Evolutionary conservation across 53 echinoderm and acorn worm genomes (phyloP), one percentile per base, ranked within the genome.

Genomic region (Actinopyga echinites): DNA sequence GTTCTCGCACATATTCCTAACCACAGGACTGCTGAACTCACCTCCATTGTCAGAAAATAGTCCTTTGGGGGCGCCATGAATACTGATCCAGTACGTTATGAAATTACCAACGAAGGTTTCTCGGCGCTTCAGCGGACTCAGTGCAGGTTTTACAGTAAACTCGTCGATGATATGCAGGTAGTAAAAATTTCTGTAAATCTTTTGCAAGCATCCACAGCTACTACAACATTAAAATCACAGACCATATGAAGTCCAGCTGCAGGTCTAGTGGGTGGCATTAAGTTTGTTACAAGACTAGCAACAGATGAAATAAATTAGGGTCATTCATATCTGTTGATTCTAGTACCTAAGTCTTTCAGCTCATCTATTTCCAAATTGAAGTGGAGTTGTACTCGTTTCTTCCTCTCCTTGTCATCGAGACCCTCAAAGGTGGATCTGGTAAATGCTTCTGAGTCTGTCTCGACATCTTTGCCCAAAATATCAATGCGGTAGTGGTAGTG

Each of bases 131-230:
- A 60, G 74, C 23, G 59, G 35, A 42, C 75, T 64, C 6, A 85
- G 19, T 19, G 60, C 73, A 53, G 83, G 75, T 31, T 83, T 57
- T 30, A 65, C 52, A 19, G 60, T 83, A 57, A 64, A 88, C 79
- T 74, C 64, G 25, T 88, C 88, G 36, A 83, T 88, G 79, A 88
- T 74, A 31, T 88, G 88, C 44, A 88, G 38, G 57, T 82, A 87
- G 49, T 60, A 87, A 17, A 56, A 82, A 4, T 82, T 71, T 4
- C 74, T 79, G 33, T 75, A 80, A 81, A 80, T 64, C 69, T 80
- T 13, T 5, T 44, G 64, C 44, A 80, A 49, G n/a, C n/a, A 34
- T 87, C 69, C 69, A 82, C 65, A 19, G 88, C 88, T 1, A 83
- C 78, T n/a, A n/a, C n/a, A 55, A 83, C 88, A 83, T 88, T 88